Evolutionary conservation across 1,140 invertebrate genomes (phyloP), one percentile per base, ranked within the genome.

Genomic region (Drosophila melanica): DNA sequence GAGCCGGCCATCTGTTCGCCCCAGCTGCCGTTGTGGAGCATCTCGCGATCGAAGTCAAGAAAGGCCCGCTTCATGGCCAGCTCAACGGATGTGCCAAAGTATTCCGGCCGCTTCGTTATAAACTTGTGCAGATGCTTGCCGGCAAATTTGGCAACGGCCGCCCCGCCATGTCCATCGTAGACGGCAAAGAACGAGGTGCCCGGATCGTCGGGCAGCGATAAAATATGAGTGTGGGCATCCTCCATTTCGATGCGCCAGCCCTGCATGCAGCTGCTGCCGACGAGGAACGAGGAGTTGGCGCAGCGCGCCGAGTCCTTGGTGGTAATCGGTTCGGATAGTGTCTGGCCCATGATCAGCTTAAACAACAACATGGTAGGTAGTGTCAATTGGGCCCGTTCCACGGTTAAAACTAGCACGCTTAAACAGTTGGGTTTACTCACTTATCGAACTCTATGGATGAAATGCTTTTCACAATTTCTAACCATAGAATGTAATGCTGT

Each of bases 241-340:
- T 99, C 99, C 98, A 99, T 99, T 91, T 97, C 97, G 14, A 98
- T 95, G 66, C 98, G 93, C 98, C 98, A 99, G 92, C 99, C 98
- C 93, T 99, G 99, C 98, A 99, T 99, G 91, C 96, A 98, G 4
- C 97, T 98, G 3, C 97, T 97, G 5, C 97, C 98, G 12, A 99
- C 99, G 96, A 85, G 50, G 42, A 54, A 92, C 6, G 27, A 33
- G 3, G 64, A 20, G 86, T 97, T 96, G 90, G 95, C 93, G 87
- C 96, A 96, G 86, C 95, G 95, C 12, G 96, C 94, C 14, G 97
- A 96, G 81, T 97, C 96, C 93, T 98, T 99, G 47, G 95, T 95
- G 37, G 98, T 98, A 37, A 98, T 95, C 45, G 98, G 98, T 92
- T 98, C 97, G 63, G 97, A 97, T 64, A 99, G 92, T 75, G 97